Evolutionary conservation across 2,113 vertebrate genomes (phyloP).

Genomic region (Mus pahari): DNA sequence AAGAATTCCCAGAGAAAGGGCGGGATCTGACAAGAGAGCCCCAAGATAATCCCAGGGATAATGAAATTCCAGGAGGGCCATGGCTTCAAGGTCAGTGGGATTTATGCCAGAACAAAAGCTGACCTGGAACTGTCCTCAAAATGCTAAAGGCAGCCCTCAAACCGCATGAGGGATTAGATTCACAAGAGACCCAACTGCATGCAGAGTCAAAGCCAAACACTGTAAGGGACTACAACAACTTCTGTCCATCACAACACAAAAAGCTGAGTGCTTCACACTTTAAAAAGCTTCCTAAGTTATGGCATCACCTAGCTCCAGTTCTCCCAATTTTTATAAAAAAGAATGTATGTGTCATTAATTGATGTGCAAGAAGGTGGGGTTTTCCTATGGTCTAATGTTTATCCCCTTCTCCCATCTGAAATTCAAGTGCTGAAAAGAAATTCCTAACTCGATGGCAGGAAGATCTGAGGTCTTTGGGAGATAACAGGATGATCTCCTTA

Average conservation of each 20-base stretch:
- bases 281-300: neutral
- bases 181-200: neutral
- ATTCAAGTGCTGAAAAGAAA: neutral
- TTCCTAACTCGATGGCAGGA: no score
- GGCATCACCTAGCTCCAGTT: neutral
- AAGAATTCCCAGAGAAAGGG: neutral
- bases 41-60: accelerated
- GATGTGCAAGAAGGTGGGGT: neutral
- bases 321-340: neutral
- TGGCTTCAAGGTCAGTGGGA: neutral
- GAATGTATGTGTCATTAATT: neutral
- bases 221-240: neutral
- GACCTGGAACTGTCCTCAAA: neutral
- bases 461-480: no score
- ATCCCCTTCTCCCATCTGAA: neutral
- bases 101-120: neutral
- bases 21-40: accelerated
- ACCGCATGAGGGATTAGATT: neutral
- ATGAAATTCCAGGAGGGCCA: neutral
- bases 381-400: neutral
- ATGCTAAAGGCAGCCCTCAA: neutral
- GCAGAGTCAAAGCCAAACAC: neutral
- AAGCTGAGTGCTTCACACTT: neutral
- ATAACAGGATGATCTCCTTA: neutral
- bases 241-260: neutral